Evolutionary conservation across 2,797 vertebrate genomes (phyloP).

Genomic region (Chelon labrosus): DNA sequence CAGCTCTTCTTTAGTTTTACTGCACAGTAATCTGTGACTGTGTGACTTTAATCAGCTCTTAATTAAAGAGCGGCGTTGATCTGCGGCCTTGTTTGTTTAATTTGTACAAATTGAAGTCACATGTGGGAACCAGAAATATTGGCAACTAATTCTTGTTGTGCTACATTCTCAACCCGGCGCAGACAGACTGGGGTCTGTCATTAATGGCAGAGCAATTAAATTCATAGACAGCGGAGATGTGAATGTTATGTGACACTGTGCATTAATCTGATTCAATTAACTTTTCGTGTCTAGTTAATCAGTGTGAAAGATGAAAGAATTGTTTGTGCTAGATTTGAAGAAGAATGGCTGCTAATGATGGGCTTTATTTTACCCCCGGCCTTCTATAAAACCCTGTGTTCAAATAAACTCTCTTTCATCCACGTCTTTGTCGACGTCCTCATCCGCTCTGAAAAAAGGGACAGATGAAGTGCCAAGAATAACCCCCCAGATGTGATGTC

Average conservation of each 20-base stretch:
- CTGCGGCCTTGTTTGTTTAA: conserved; percentile 36
- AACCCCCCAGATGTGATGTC: conserved; percentile 74
- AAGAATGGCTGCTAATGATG: conserved; percentile 25
- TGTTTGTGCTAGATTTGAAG: conserved; percentile 20
- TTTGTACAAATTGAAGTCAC: conserved; percentile 38
- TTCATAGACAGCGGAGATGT: conserved; percentile 11
- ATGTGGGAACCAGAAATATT: conserved; percentile 12
- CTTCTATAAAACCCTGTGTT: background rate
- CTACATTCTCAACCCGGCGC: conserved; percentile 1
- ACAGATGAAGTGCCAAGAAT: conserved; percentile 78
- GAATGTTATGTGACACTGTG: conserved; percentile 13
- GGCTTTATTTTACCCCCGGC: too few species aligned
- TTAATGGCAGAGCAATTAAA: conserved; percentile 20
- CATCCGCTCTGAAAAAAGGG: conserved; percentile 31
- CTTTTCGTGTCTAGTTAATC: background rate
- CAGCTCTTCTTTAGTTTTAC: background rate
- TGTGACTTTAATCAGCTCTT: conserved; percentile 38
- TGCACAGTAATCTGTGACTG: background rate
- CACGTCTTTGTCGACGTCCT: conserved; percentile 50
- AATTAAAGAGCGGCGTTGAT: conserved; percentile 45
- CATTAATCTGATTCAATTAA: conserved; percentile 8
- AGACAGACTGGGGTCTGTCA: background rate
- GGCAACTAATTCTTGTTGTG: conserved; percentile 7
- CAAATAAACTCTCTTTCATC: conserved; percentile 40
- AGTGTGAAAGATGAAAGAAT: conserved; percentile 34